Percentiles rank a stretch among this genome's conserved stretches.
Evolutionary conservation across 1,140 invertebrate genomes (phyloP).

Genomic region (Paralvinella palmiformis): DNA sequence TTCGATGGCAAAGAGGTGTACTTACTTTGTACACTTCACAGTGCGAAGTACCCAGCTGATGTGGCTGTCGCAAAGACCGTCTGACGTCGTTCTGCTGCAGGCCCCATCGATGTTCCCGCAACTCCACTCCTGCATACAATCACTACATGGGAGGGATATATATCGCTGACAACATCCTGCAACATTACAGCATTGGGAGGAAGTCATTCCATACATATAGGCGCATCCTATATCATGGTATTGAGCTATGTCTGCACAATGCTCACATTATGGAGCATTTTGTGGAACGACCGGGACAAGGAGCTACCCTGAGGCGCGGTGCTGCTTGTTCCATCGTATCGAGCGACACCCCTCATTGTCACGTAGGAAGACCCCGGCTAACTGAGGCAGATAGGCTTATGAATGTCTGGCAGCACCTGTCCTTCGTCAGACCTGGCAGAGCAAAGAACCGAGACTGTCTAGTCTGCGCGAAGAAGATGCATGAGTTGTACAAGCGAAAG

Average conservation of each 20-base stretch:
- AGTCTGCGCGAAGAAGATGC: not conserved
- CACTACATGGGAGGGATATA: not conserved
- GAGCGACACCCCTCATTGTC: not conserved
- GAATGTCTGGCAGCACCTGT: not conserved
- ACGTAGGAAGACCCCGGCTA: not conserved
- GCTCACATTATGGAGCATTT: not conserved
- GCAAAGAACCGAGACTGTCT: not conserved
- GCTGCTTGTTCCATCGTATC: not conserved
- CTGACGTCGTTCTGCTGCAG: not conserved
- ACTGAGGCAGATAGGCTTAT: not conserved
- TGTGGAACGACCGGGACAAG: not conserved
- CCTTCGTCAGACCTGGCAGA: not conserved
- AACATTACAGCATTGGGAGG: not conserved
- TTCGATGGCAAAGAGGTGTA: too few relatives aligned
- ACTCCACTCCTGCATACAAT: not conserved
- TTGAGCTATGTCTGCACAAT: not conserved
- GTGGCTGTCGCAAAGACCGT: not conserved
- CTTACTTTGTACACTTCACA: not conserved
- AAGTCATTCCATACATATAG: not conserved
- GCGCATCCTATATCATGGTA: not conserved
- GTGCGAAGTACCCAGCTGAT: not conserved
- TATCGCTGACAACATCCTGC: not conserved
- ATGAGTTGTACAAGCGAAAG: not conserved
- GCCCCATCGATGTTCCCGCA: constrained; percentile 2
- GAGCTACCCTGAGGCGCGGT: not conserved